Base-by-base conservation (phyloP, 2,113 vertebrate genomes). In the Apodemus sylvaticus region DNA sequence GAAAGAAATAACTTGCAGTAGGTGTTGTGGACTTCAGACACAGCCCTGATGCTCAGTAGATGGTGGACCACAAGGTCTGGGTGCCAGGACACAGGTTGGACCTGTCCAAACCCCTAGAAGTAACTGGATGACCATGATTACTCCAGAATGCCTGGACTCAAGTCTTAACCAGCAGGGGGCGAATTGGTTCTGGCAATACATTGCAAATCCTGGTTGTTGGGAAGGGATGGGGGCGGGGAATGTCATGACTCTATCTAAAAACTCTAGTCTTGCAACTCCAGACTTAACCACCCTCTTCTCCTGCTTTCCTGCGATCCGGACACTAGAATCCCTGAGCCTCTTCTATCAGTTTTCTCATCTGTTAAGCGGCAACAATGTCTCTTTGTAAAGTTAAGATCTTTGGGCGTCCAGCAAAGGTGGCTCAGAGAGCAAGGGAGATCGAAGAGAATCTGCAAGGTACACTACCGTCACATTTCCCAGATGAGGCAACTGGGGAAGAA, bases 181-280 rank as follows among this genome's bases (percentile, higher is more conserved):
- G 12, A 10, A 19, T 45, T 26, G 70, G 42, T 53, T 55, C 60
- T 48, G 45, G 39, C 36, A 17, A 77, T 73, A 62, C 70, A 73
- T 4, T 64, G 36, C 26, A 89, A 89, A 78, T 22, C 34, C 29
- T 64, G 29, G 19, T 3, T 22, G 7, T 5, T 20, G 3, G 31
- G 13, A 31, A 4, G 3, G 24, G n/a, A 6, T 3, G 1, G 31
- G 53, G 22, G 34, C 1, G 6, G 22, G 24, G 6, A 17, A 76
- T 48, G 26, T 4, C 9, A 89, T 78, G 14, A 3, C 87, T 90
- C 92, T 29, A 62, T 83, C 91, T 4, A n/a, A 60, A 95, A 94
- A 73, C 64, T 87, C 39, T 9, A 51, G 53, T 66, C 68, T 90
- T 70, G 34, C 1, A 13, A 55, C 39, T 86, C 90, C 48, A 93